A percentile compares a stretch with the other conserved stretches of the same genome.
These are phyloP conservation scores for Ceyx margarethae DNA, from an alignment of 2,113 vertebrate species.

Conservation along the genomic window DNA sequence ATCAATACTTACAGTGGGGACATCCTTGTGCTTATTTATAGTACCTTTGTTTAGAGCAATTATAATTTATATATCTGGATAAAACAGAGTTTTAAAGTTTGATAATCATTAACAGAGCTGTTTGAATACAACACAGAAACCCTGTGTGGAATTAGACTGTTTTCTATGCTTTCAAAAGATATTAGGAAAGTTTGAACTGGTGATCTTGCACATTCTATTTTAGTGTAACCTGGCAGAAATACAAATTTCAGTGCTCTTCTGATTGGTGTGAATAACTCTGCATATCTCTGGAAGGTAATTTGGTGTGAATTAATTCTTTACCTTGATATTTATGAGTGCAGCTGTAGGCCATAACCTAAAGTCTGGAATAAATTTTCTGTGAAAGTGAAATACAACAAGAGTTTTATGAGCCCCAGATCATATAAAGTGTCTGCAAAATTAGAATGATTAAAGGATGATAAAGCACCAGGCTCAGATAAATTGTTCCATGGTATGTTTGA, in stretches of 20 bases:
- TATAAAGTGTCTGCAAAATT: conserved; percentile 59
- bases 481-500: background rate
- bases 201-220: background rate
- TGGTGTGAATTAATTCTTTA: conserved; percentile 58
- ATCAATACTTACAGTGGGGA: background rate
- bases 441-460: conserved; percentile 55
- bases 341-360: conserved; percentile 62
- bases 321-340: conserved; percentile 60
- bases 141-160: background rate
- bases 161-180: background rate
- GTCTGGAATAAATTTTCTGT: conserved; percentile 62
- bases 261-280: conserved; percentile 29
- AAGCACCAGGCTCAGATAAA: conserved; percentile 30
- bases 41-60: background rate
- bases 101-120: background rate
- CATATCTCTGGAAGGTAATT: conserved; percentile 56
- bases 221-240: conserved; percentile 2
- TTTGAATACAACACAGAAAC: background rate
- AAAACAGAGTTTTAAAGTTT: background rate
- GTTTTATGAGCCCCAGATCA: conserved; percentile 53
- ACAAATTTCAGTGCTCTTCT: conserved; percentile 44
- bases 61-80: background rate
- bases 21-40: background rate
- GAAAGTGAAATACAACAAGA: conserved; percentile 48
- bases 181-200: background rate